Evolutionary conservation across 2,113 vertebrate genomes (phyloP).

Genomic region (Myanophis thanlyinensis): DNA sequence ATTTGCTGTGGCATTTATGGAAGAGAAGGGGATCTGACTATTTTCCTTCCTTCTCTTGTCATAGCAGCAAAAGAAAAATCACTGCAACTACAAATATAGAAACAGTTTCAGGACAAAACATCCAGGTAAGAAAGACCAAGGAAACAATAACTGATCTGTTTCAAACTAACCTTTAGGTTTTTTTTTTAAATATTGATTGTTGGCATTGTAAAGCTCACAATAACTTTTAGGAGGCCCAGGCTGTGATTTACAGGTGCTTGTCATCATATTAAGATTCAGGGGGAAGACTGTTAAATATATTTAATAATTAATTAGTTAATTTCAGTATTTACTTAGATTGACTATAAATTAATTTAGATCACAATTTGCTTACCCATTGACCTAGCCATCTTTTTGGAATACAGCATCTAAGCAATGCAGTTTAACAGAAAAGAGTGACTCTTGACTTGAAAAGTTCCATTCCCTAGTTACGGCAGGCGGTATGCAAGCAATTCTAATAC

Average conservation of each 20-base stretch:
- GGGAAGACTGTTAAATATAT: neutral
- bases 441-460: neutral
- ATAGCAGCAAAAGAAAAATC: slow-evolving; percentile 28
- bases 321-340: neutral
- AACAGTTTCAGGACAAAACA: slow-evolving; percentile 5
- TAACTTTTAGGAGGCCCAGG: neutral
- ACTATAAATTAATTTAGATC: neutral
- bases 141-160: neutral
- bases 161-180: neutral
- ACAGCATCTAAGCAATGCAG: neutral
- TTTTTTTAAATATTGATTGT: neutral
- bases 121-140: slow-evolving; percentile 56
- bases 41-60: neutral
- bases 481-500: neutral
- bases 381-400: neutral
- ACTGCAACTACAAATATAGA: slow-evolving; percentile 29
- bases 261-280: neutral
- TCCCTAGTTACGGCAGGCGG: neutral
- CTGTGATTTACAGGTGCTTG: neutral
- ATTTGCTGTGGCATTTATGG: neutral
- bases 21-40: neutral
- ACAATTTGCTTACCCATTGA: neutral
- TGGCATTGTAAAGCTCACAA: neutral
- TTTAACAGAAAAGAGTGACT: neutral
- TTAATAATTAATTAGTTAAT: neutral